These are phyloP conservation scores for Ips nitidus DNA, from an alignment of 1,140 invertebrate genomes.

Conservation along the genomic window DNA sequence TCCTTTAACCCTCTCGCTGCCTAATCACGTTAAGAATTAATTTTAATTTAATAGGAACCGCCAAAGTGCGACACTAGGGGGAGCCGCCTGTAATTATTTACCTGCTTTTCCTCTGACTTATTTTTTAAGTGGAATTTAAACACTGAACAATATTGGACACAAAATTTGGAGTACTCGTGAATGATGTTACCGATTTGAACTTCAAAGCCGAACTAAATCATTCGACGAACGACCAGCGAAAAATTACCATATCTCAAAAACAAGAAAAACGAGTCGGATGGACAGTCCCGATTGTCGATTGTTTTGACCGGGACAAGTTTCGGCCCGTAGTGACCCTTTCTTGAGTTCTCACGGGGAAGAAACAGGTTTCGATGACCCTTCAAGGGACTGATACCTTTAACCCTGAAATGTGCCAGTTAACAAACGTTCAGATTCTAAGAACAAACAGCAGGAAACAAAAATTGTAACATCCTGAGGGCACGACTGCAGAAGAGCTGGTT, in stretches of 20 bases:
- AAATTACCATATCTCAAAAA: slow-evolving; percentile 30
- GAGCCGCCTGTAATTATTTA: not conserved
- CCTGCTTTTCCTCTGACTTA: too few species aligned
- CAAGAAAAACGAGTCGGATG: slow-evolving; percentile 30
- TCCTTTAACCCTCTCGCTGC: slow-evolving; percentile 26
- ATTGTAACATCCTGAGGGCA: too few species aligned
- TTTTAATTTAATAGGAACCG: slow-evolving; percentile 36
- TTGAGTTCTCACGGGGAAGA: slow-evolving; percentile 26
- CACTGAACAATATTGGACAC: too few species aligned
- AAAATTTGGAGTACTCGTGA: not conserved
- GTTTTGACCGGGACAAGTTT: slow-evolving; percentile 17
- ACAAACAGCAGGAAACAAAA: too few species aligned
- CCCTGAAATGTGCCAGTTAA: too few species aligned
- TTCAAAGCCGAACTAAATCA: slow-evolving; percentile 26
- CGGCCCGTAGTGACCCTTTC: slow-evolving; percentile 17
- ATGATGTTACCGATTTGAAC: slow-evolving; percentile 21
- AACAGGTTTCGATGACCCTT: slow-evolving; percentile 16
- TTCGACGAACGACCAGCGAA: slow-evolving; percentile 7
- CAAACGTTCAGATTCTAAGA: too few species aligned
- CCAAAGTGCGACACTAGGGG: slow-evolving; percentile 18
- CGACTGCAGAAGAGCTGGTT: not conserved
- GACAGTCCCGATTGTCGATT: slow-evolving; percentile 5
- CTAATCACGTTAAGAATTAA: slow-evolving; percentile 37
- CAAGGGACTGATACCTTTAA: not conserved
- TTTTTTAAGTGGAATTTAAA: too few species aligned